Percentiles rank a stretch among this genome's conserved stretches.
Conservation (phyloP, 37 sponge, comb jelly and placozoan species). For the Bolinopsis microptera region DNA sequence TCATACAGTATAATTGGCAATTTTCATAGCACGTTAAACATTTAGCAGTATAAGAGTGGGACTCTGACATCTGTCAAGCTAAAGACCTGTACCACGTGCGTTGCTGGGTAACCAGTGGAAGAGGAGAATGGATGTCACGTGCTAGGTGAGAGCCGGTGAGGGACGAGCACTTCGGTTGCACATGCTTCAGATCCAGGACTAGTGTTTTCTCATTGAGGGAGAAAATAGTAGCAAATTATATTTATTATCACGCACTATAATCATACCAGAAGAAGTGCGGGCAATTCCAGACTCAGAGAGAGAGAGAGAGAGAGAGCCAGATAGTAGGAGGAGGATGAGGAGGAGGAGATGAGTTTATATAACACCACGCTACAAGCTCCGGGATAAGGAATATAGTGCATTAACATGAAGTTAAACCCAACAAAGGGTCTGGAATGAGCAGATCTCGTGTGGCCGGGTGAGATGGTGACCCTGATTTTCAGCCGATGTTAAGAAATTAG, state of each 20-base stretch:
- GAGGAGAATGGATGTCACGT: not conserved
- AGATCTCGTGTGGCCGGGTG: too few species aligned
- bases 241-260: not conserved
- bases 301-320: not conserved
- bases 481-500: too few species aligned
- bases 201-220: slow-evolving; percentile 14
- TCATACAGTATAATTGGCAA: slow-evolving; percentile 32
- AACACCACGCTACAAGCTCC: too few species aligned
- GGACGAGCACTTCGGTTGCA: not conserved
- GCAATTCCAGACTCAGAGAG: not conserved
- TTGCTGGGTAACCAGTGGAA: not conserved
- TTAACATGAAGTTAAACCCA: too few species aligned
- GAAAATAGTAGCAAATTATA: not conserved
- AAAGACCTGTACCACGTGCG: slow-evolving; percentile 3
- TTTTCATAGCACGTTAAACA: slow-evolving; percentile 33
- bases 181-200: slow-evolving; percentile 22
- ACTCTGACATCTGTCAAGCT: slow-evolving; percentile 39
- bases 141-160: not conserved
- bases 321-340: too few species aligned
- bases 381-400: too few species aligned
- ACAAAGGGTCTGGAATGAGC: too few species aligned
- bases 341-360: too few species aligned
- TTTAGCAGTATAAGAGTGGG: not conserved
- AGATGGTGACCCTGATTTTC: too few species aligned
- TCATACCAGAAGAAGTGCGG: not conserved